Percentiles rank a stretch among this genome's conserved stretches.
These are phyloP conservation scores for Anagrus nilaparvatae DNA, from an alignment of 1,140 invertebrate species.

Conservation along the genomic window DNA sequence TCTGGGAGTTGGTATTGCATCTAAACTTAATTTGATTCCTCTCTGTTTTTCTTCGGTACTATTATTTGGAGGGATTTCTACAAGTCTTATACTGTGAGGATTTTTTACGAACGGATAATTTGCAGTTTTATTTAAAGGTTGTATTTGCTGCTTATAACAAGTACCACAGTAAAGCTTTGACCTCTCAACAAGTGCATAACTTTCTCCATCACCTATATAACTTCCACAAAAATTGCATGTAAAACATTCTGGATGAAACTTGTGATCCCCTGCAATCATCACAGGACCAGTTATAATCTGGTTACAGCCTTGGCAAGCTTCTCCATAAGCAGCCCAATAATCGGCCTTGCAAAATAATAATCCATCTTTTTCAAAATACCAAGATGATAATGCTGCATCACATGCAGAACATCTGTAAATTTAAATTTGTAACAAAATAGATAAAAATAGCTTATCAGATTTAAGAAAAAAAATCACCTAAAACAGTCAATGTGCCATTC, in stretches of 20 bases:
- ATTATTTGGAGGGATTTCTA: constrained; percentile 57
- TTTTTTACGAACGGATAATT: constrained; percentile 46
- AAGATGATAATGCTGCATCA: constrained; percentile 69
- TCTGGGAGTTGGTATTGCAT: constrained; percentile 39
- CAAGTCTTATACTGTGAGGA: constrained; percentile 68
- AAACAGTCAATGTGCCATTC: constrained; percentile 85
- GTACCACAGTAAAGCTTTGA: constrained; percentile 74
- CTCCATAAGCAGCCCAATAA: constrained; percentile 80
- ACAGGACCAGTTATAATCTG: constrained; percentile 85
- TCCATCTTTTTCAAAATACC: constrained; percentile 91
- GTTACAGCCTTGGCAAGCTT: constrained; percentile 78
- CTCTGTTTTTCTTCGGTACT: constrained; percentile 40
- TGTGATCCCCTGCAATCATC: constrained; percentile 88
- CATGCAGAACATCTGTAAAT: constrained; percentile 73
- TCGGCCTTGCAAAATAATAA: constrained; percentile 81
- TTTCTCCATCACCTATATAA: constrained; percentile 85
- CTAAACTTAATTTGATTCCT: constrained; percentile 50
- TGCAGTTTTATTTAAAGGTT: constrained; percentile 49
- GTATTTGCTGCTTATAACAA: constrained; percentile 39
- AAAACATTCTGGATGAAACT: constrained; percentile 94
- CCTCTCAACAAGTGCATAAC: constrained; percentile 80
- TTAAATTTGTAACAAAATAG: constrained; percentile 7
- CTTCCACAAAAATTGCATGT: constrained; percentile 69
- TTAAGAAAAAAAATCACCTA: constrained; percentile 42
- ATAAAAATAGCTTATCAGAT: background rate